Conservation (phyloP, 1,140 invertebrate genomes). For the Drosophila miranda region DNA sequence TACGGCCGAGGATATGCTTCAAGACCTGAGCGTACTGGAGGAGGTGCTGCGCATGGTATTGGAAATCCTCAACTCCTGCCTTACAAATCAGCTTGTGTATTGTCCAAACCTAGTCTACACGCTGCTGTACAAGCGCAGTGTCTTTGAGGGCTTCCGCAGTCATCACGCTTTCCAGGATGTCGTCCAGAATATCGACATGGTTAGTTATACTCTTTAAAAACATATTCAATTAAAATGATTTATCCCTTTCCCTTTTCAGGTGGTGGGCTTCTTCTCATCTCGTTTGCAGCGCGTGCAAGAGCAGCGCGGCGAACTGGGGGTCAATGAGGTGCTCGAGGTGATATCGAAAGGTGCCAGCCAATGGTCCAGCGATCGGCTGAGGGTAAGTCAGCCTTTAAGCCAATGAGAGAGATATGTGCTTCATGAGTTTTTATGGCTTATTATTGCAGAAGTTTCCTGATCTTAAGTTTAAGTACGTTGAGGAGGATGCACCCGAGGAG, state of each 20-base stretch:
- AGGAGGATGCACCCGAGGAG: slow-evolving; percentile 99
- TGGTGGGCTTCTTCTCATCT: slow-evolving; percentile 93
- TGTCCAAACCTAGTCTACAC: slow-evolving; percentile 98
- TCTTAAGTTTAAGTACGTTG: slow-evolving; percentile 99
- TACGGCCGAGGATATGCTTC: slow-evolving; percentile 85
- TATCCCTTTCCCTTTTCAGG: slow-evolving; percentile 83
- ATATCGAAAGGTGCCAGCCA: slow-evolving; percentile 94
- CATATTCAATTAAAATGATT: neutral
- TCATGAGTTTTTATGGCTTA: neutral
- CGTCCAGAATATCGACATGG: slow-evolving; percentile 97
- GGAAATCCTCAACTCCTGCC: slow-evolving; percentile 97
- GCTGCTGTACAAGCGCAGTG: slow-evolving; percentile 95
- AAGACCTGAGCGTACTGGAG: slow-evolving; percentile 97
- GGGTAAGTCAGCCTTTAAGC: slow-evolving; percentile 84
- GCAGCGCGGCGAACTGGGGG: slow-evolving; percentile 88
- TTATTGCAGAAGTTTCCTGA: slow-evolving; percentile 97
- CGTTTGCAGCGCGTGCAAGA: slow-evolving; percentile 87
- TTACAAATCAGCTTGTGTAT: slow-evolving; percentile 92
- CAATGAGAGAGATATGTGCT: neutral
- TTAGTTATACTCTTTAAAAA: slow-evolving; percentile 81
- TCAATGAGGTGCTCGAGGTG: slow-evolving; percentile 91
- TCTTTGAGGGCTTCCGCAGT: slow-evolving; percentile 93
- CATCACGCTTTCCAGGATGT: slow-evolving; percentile 97
- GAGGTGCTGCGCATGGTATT: slow-evolving; percentile 98
- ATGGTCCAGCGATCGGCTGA: slow-evolving; percentile 95